Evolutionary conservation across 2,113 vertebrate genomes (phyloP).

Genomic region (Onychostoma macrolepis): DNA sequence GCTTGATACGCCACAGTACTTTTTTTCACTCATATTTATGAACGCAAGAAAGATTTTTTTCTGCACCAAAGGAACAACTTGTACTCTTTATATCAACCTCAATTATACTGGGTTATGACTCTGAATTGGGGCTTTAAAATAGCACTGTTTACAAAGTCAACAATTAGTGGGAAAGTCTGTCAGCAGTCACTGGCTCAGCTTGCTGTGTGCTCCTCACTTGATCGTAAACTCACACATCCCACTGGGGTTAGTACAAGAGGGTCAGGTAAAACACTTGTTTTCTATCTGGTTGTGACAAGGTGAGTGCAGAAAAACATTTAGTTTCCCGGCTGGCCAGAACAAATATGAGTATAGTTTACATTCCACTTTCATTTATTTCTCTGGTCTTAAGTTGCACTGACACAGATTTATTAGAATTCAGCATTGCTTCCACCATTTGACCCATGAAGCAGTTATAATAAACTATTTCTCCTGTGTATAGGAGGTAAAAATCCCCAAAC

Average conservation of each 20-base stretch:
- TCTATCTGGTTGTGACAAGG: constrained; percentile 39
- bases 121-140: constrained; percentile 43
- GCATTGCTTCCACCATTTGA: constrained; percentile 23
- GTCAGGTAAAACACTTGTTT: constrained; percentile 53
- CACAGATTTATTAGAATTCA: constrained; percentile 39
- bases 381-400: constrained; percentile 7
- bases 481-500: constrained; percentile 20
- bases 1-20: constrained; percentile 17
- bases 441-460: constrained; percentile 37
- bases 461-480: constrained; percentile 23
- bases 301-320: constrained; percentile 18
- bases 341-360: constrained; percentile 31
- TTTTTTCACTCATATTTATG: constrained; percentile 53
- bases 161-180: constrained; percentile 59
- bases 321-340: constrained; percentile 15
- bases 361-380: constrained; percentile 42
- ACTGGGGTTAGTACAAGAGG: constrained; percentile 50
- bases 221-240: constrained; percentile 63
- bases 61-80: constrained; percentile 60
- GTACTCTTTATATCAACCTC: constrained; percentile 54
- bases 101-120: constrained; percentile 59
- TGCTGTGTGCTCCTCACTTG: constrained; percentile 51
- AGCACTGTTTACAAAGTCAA: constrained; percentile 67
- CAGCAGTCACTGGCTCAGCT: constrained; percentile 52
- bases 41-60: constrained; percentile 63